Evolutionary conservation across 2,113 vertebrate genomes (phyloP).

Genomic region (Grantiella picta): DNA sequence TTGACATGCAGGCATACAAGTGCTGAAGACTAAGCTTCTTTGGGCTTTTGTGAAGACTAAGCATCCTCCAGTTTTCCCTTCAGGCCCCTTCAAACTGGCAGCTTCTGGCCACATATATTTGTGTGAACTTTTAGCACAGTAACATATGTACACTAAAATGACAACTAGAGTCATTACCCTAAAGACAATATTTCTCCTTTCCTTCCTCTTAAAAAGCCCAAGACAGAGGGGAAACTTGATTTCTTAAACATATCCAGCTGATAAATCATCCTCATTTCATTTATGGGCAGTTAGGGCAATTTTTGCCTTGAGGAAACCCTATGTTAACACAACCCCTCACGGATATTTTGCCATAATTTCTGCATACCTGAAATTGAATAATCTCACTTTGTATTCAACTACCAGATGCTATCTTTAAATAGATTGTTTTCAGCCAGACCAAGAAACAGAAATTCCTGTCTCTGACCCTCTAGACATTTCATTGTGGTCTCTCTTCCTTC

Average conservation of each 20-base stretch:
- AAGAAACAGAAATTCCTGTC: neutral
- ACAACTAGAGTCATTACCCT: neutral
- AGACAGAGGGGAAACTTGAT: neutral
- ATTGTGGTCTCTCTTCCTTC: neutral
- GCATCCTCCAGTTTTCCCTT: neutral
- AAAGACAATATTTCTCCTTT: neutral
- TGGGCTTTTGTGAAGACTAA: neutral
- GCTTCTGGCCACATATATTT: neutral
- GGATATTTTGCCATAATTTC: neutral
- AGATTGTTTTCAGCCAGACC: neutral
- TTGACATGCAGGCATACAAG: neutral
- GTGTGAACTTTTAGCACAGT: neutral
- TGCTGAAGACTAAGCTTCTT: neutral
- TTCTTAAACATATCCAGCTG: neutral
- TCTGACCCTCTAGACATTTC: neutral
- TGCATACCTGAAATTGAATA: neutral
- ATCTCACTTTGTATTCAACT: neutral
- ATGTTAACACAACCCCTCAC: neutral
- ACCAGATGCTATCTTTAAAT: neutral
- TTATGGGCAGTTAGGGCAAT: neutral
- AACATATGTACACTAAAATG: neutral
- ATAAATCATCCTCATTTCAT: neutral
- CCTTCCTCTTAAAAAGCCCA: neutral
- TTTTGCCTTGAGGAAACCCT: neutral
- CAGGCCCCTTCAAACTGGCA: neutral